Conservation (phyloP, 92 coral and sea anemone genomes). For the Epizoanthus ramosus region DNA sequence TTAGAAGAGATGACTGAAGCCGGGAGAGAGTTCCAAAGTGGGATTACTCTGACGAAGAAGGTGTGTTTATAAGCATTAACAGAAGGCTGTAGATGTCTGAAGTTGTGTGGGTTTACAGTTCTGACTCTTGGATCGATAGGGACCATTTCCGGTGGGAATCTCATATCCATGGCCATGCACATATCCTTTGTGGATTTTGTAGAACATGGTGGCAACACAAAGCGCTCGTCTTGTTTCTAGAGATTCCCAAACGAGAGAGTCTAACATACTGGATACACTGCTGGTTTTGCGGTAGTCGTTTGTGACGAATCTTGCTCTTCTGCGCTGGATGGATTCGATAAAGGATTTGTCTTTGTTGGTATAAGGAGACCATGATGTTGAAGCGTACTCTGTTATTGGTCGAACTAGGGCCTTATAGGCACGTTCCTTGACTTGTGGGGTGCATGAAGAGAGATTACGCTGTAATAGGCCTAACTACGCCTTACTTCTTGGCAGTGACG, state of each 20-base stretch:
- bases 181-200: too few relatives aligned
- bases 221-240: neutral
- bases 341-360: neutral
- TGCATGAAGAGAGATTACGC: constrained; percentile 20
- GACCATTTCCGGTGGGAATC: too few relatives aligned
- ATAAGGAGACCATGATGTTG: neutral
- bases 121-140: too few relatives aligned
- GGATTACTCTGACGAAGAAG: neutral
- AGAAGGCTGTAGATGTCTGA: too few relatives aligned
- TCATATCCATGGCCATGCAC: too few relatives aligned
- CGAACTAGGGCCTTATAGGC: neutral
- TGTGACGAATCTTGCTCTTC: neutral
- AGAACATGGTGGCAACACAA: too few relatives aligned
- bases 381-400: neutral
- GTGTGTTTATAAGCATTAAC: too few relatives aligned
- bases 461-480: too few relatives aligned
- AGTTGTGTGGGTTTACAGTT: too few relatives aligned
- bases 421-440: neutral
- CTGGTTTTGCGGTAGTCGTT: neutral
- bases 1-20: neutral
- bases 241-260: neutral
- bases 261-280: neutral
- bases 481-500: too few relatives aligned
- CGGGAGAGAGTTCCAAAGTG: neutral
- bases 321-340: neutral